Evolutionary conservation across 2,888 invertebrate species (phyloP), one percentile per base, ranked within the genome.

Genomic region (Lysandra coridon): DNA sequence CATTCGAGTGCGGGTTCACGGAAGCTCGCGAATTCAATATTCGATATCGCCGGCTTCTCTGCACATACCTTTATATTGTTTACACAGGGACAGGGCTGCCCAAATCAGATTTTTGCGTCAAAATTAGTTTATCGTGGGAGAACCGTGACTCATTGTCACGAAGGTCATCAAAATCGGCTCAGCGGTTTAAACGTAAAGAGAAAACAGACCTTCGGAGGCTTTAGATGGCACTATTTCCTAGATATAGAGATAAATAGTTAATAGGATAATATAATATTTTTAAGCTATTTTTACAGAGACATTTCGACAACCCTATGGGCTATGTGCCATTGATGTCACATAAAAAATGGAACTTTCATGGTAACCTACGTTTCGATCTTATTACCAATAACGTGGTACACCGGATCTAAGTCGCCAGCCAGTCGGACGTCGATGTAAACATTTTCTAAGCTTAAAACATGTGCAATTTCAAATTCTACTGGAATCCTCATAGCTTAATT

Each of bases 1-100:
- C 73, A 44, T 73, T 49, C 78, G 33, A 53, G 69, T 53, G 78
- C 69, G 40, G 78, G 44, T 62, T 44, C 79, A 73, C 73, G 74
- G 74, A 75, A 79, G 79, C 79, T 79, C 44, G 74, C 74, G 74
- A 79, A 79, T 79, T 79, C 79, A 79, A 79, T 75, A 69, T 78
- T 78, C 78, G 78, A 69, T 69, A 78, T 73, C 73, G 23, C 57
- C n/a, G 57, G 53, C 78, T 73, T 78, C 53, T 60, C 37, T n/a
- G 49, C 73, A 79, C 74, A 53, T 78, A 53, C 23, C 57, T 74
- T 74, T 78, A 44, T 53, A 53, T 57, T 76, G 6, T 17, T 76
- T 30, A n/a, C 4, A 33, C 23, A 62, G 62, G 23, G 23, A 33
- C 23, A 62, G 62, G 62, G 62, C 7, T 62, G 62, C 7, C 62